Conservation (phyloP, 2,113 vertebrate species). For the Myrmophylax atrothorax region DNA sequence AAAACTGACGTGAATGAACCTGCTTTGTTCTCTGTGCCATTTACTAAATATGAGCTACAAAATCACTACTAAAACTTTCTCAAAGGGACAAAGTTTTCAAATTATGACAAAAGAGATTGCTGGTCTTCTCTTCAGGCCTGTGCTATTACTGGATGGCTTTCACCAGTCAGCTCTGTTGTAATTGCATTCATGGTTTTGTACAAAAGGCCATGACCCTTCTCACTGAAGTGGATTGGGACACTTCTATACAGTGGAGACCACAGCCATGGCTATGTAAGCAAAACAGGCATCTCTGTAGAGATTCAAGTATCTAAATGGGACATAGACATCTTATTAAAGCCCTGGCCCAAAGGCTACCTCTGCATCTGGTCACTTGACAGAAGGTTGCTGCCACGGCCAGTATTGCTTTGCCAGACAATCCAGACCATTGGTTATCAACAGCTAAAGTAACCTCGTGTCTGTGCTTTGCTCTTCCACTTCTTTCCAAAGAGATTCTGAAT, state of each 20-base stretch:
- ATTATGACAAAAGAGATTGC: neutral
- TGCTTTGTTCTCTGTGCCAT: neutral
- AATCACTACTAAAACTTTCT: neutral
- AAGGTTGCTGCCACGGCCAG: neutral
- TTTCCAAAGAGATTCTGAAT: neutral
- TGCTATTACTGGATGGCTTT: neutral
- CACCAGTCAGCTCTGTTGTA: neutral
- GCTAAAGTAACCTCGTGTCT: neutral
- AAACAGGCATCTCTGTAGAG: neutral
- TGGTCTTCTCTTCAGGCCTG: neutral
- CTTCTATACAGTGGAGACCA: neutral
- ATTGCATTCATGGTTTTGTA: neutral
- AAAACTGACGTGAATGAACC: neutral
- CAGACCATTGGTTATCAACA: neutral
- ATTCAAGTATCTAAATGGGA: neutral
- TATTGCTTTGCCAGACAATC: neutral
- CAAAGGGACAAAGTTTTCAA: conserved; percentile 16
- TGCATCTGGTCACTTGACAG: neutral
- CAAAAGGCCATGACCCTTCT: conserved; percentile 8
- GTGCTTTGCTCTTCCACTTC: neutral
- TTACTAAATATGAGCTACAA: neutral
- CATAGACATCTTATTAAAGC: neutral
- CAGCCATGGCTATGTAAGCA: neutral
- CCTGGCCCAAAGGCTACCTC: neutral
- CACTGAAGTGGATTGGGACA: neutral